phyloP scores from a whole-genome alignment of 2,888 invertebrate genomes.

The Campoplex nolae region DNA sequence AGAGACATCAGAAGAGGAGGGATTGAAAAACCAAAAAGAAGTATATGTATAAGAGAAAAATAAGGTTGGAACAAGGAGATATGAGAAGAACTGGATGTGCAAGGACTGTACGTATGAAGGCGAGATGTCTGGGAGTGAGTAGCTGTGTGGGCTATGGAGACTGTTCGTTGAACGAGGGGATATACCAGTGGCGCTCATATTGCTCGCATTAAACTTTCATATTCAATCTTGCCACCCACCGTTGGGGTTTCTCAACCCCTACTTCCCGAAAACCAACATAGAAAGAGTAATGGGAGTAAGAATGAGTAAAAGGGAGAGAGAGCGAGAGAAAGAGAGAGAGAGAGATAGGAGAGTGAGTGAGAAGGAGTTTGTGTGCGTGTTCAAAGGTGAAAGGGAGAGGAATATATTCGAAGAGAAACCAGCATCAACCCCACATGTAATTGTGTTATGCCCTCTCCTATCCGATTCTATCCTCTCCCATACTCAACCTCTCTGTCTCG shows the following conservation, averaged over 20 bases:
- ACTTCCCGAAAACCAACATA: slow-evolving; percentile 37
- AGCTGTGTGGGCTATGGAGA: slow-evolving; percentile 64
- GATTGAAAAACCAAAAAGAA: slow-evolving; percentile 19
- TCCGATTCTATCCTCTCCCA: slow-evolving; percentile 55
- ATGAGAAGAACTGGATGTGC: slow-evolving; percentile 68
- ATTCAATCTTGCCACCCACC: slow-evolving; percentile 89
- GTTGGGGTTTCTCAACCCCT: slow-evolving; percentile 72
- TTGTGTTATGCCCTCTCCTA: slow-evolving; percentile 80
- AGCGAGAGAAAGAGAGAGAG: slow-evolving; percentile 63
- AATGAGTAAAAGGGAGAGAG: background rate
- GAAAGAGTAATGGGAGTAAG: slow-evolving; percentile 13
- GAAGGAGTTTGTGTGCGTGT: slow-evolving; percentile 25
- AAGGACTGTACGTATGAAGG: slow-evolving; percentile 69
- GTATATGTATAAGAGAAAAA: slow-evolving; percentile 44
- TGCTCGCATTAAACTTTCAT: slow-evolving; percentile 90
- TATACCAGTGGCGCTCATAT: slow-evolving; percentile 79
- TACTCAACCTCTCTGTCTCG: slow-evolving; percentile 58
- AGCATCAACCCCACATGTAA: slow-evolving; percentile 81
- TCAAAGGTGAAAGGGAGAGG: slow-evolving; percentile 67
- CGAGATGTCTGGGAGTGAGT: slow-evolving; percentile 79
- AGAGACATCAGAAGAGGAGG: background rate
- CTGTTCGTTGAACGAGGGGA: slow-evolving; percentile 69
- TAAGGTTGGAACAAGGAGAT: slow-evolving; percentile 34
- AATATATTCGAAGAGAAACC: slow-evolving; percentile 66
- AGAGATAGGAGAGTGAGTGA: slow-evolving; percentile 1